Conservation (phyloP, 2,113 vertebrate genomes). For the Dicrurus megarhynchus region DNA sequence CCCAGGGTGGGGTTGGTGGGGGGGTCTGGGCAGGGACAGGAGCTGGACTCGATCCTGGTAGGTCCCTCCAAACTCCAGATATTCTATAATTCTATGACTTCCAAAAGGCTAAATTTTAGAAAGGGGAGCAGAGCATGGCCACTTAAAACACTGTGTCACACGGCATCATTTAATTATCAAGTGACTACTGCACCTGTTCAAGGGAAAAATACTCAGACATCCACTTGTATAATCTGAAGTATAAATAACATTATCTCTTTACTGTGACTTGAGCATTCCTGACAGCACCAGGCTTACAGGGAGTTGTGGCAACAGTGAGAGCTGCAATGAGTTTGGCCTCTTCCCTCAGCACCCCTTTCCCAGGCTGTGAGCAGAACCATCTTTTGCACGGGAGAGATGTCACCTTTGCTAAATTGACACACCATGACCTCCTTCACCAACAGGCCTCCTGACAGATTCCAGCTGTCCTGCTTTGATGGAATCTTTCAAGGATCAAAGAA, state of each 20-base stretch:
- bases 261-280: neutral
- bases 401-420: neutral
- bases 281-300: neutral
- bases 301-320: neutral
- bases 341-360: neutral
- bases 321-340: neutral
- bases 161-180: neutral
- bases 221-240: neutral
- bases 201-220: neutral
- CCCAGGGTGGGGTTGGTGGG: accelerated
- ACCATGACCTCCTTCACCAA: neutral
- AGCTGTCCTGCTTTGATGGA: neutral
- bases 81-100: neutral
- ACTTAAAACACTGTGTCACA: neutral
- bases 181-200: neutral
- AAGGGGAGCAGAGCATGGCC: neutral
- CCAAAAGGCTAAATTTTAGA: neutral
- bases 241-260: neutral
- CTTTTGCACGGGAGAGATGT: neutral
- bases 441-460: neutral
- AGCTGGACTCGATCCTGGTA: accelerated
- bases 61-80: neutral
- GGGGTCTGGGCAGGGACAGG: neutral
- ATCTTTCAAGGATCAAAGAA: constrained; percentile 8
- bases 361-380: neutral